Conservation (phyloP, 2,113 vertebrate genomes). For the Pachycephala philippinensis region DNA sequence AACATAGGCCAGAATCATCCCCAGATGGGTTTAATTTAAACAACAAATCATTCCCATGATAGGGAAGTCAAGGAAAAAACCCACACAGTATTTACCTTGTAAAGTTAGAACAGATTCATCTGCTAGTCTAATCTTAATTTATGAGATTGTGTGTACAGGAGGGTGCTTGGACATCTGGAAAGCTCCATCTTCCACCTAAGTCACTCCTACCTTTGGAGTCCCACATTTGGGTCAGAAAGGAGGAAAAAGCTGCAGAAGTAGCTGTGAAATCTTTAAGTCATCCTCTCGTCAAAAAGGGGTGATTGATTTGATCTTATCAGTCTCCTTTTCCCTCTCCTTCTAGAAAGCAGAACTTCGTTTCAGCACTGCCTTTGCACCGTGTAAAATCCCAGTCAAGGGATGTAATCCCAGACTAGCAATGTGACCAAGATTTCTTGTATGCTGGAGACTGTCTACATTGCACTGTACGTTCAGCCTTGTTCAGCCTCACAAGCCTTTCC, state of each 20-base stretch:
- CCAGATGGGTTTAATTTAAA: neutral
- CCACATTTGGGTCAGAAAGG: neutral
- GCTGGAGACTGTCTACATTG: neutral
- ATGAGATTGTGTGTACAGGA: neutral
- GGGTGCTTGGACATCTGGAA: neutral
- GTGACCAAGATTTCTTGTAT: neutral
- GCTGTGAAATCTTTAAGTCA: neutral
- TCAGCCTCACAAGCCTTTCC: neutral
- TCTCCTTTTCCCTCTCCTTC: neutral
- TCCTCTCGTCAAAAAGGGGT: neutral
- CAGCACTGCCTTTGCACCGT: neutral
- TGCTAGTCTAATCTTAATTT: neutral
- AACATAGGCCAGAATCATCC: neutral
- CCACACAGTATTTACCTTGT: neutral
- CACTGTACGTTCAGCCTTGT: rapidly evolving
- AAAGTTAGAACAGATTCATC: neutral
- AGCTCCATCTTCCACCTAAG: neutral
- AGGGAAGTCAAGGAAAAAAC: neutral
- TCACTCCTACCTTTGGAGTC: neutral
- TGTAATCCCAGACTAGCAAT: neutral
- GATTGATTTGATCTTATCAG: neutral
- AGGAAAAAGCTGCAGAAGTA: neutral
- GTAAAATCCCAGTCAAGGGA: neutral
- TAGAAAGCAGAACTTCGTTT: neutral
- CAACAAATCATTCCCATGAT: neutral